Evolutionary conservation across 2,113 vertebrate species (phyloP).

Genomic region (Cryptoleucopteryx plumbea): DNA sequence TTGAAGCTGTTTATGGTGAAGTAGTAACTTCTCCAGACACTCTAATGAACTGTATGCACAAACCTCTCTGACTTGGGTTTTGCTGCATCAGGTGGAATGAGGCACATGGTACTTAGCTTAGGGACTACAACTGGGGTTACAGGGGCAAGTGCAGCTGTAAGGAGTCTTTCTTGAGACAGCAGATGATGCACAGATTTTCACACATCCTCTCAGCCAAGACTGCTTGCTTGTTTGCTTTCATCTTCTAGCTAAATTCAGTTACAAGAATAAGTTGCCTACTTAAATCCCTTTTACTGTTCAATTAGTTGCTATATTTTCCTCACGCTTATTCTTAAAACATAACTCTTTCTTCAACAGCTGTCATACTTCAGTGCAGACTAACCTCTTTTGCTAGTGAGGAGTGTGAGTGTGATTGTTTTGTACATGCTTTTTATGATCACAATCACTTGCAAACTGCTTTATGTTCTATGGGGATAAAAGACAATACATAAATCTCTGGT

Average conservation of each 20-base stretch:
- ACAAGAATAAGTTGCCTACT: background rate
- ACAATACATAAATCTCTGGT: slow-evolving; percentile 15
- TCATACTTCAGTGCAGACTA: background rate
- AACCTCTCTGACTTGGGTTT: background rate
- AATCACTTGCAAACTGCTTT: background rate
- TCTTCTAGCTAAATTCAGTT: background rate
- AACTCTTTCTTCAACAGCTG: background rate
- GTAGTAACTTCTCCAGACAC: background rate
- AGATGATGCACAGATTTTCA: background rate
- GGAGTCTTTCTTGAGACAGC: background rate
- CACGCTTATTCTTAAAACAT: background rate
- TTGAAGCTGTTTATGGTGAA: background rate
- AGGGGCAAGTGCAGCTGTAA: background rate
- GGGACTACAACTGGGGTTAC: background rate
- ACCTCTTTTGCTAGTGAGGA: background rate
- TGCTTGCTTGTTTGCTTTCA: background rate
- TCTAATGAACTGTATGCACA: background rate
- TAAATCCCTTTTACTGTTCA: background rate
- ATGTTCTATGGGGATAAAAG: background rate
- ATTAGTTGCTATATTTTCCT: background rate
- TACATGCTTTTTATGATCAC: background rate
- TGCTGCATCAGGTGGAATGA: background rate
- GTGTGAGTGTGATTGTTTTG: background rate
- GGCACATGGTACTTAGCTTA: background rate
- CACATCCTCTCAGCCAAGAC: background rate